phyloP scores from a whole-genome alignment of 53 echinoderm and acorn worm species.

The Echinometra lucunter region DNA sequence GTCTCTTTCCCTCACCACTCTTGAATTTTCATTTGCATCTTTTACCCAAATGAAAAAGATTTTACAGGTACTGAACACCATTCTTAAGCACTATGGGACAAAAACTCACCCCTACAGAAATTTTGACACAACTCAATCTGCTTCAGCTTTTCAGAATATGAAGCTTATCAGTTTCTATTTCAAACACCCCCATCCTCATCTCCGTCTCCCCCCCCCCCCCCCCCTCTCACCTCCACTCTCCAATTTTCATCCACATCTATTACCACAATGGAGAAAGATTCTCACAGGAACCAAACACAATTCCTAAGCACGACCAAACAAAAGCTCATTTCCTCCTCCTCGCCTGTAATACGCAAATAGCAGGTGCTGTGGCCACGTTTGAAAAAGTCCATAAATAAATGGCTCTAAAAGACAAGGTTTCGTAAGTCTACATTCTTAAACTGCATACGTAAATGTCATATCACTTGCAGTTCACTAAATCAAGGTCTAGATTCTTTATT shows the following conservation, averaged over 20 bases:
- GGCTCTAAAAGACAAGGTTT: background rate
- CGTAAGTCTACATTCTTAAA: background rate
- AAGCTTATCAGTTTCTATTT: background rate
- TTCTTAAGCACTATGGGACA: no score
- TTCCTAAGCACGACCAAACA: background rate
- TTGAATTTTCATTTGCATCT: no score
- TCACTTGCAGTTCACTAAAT: background rate
- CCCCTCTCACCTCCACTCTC: background rate
- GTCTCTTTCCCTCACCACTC: no score
- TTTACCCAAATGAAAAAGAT: no score
- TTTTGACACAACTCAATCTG: no score
- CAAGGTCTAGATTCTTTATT: background rate
- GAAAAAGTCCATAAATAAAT: background rate
- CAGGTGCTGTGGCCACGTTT: background rate
- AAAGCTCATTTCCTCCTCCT: background rate
- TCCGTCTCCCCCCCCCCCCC: background rate
- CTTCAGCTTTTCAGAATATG: no score
- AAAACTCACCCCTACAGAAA: no score
- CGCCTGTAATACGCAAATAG: background rate
- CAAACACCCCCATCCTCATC: background rate
- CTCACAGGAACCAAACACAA: background rate
- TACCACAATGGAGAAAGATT: background rate
- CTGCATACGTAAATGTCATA: background rate
- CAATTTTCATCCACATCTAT: background rate
- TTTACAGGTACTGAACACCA: no score